Evolutionary conservation across 2,113 vertebrate species (phyloP).

Genomic region (Sclerurus mexicanus): DNA sequence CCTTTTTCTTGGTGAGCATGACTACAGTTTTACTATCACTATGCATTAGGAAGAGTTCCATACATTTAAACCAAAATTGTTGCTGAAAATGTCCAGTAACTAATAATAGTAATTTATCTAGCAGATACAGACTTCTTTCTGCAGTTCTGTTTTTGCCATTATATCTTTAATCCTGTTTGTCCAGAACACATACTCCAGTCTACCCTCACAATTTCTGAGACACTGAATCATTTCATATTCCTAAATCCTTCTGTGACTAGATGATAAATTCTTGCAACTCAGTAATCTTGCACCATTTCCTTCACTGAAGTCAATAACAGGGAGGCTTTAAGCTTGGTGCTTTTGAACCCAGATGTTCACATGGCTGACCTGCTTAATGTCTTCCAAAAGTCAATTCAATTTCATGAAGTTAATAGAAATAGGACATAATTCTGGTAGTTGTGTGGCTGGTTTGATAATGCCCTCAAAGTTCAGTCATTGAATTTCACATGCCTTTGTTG

Average conservation of each 20-base stretch:
- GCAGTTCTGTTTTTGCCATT: conserved; percentile 5
- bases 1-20: background rate
- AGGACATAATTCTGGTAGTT: background rate
- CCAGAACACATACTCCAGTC: background rate
- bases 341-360: background rate
- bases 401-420: background rate
- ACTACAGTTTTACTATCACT: background rate
- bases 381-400: background rate
- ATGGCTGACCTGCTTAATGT: background rate
- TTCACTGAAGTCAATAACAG: background rate
- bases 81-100: background rate
- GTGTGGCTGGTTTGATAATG: background rate
- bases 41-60: background rate
- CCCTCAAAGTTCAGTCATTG: background rate
- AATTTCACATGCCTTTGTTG: background rate
- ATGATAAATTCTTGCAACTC: background rate
- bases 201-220: background rate
- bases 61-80: background rate
- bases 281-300: background rate
- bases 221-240: conserved; percentile 4
- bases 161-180: background rate
- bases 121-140: background rate
- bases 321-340: background rate
- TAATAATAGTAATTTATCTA: background rate
- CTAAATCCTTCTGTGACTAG: background rate